Conservation (phyloP, 2,797 vertebrate species). For the Chrysocyon brachyurus region DNA sequence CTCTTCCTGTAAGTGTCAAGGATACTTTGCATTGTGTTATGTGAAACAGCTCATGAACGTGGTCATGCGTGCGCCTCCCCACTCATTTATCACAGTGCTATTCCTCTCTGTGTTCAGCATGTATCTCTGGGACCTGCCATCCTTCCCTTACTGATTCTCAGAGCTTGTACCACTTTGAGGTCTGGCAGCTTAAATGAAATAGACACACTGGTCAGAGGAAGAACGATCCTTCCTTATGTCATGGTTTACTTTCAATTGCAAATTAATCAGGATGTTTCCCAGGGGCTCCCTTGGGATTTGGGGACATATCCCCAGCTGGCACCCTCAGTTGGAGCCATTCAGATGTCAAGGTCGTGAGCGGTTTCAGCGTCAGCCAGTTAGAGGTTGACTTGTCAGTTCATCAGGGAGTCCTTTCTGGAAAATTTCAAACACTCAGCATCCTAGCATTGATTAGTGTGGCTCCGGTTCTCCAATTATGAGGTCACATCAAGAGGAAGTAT, state of each 20-base stretch:
- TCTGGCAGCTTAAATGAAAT: neutral
- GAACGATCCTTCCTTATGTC: neutral
- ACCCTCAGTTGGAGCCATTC: neutral
- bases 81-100: neutral
- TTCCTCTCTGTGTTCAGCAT: accelerated
- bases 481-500: neutral
- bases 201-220: neutral
- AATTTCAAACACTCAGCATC: neutral
- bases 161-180: neutral
- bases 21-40: neutral
- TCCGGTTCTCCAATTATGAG: neutral
- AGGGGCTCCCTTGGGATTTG: no score
- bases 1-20: slow-evolving; percentile 94
- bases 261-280: neutral
- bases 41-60: neutral
- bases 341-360: accelerated
- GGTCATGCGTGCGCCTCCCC: neutral
- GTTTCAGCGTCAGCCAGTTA: neutral
- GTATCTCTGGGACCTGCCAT: neutral
- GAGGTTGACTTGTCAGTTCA: neutral
- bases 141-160: neutral
- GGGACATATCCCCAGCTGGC: no score
- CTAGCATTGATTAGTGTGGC: neutral
- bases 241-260: neutral
- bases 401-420: neutral